A percentile compares a stretch with the other conserved stretches of the same genome.
phyloP scores from a whole-genome alignment of 2,113 vertebrate genomes.

The Eleginops maclovinus region DNA sequence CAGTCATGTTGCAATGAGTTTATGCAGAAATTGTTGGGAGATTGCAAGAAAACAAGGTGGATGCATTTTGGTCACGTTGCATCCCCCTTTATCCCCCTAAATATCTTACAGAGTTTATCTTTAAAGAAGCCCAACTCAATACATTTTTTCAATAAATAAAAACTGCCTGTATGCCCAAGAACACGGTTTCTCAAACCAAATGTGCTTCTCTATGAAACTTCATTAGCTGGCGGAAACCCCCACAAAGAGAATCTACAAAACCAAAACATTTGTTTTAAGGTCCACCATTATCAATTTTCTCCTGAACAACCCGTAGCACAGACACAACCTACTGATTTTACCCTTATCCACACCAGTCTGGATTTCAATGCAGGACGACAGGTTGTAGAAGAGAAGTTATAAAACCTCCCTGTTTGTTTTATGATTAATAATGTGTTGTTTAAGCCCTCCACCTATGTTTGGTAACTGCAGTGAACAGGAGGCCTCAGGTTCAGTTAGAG shows the following conservation, averaged over 20 bases:
- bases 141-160: too few species aligned
- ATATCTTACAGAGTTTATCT: too few species aligned
- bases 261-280: neutral
- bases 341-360: neutral
- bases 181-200: too few species aligned
- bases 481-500: slow-evolving; percentile 5
- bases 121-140: too few species aligned
- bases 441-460: neutral
- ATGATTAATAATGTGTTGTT: neutral
- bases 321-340: neutral
- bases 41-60: too few species aligned
- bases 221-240: neutral
- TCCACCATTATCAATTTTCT: neutral
- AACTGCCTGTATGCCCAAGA: too few species aligned
- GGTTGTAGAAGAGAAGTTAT: neutral
- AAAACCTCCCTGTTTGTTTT: neutral
- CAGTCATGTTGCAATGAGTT: neutral
- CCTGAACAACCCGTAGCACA: neutral
- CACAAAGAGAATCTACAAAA: slow-evolving; percentile 4
- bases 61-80: too few species aligned
- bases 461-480: neutral
- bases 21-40: too few species aligned
- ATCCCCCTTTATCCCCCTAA: too few species aligned
- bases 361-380: neutral
- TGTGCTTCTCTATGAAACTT: neutral